phyloP scores from a whole-genome alignment of 2,113 vertebrate genomes.

The Onychostruthus taczanowskii region DNA sequence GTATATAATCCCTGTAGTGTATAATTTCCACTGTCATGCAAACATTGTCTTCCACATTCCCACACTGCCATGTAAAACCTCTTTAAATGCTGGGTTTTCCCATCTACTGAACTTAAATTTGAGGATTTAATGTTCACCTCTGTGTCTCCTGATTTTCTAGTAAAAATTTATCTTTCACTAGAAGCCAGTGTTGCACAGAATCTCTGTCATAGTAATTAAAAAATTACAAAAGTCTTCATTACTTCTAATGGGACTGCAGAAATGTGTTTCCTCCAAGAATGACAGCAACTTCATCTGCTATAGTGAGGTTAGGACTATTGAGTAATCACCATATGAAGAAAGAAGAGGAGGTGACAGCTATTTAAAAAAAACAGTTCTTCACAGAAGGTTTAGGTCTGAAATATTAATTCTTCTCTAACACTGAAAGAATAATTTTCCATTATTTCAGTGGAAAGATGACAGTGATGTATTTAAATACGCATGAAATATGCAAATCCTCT shows the following conservation, averaged over 20 bases:
- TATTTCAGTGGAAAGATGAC: background rate
- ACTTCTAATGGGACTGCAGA: background rate
- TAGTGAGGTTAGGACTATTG: background rate
- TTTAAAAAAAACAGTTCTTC: background rate
- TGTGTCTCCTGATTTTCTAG: background rate
- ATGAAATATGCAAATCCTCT: background rate
- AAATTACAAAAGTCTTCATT: background rate
- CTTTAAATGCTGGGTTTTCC: background rate
- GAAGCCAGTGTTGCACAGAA: background rate
- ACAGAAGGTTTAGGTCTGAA: background rate
- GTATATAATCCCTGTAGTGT: background rate
- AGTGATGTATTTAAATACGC: fast-evolving
- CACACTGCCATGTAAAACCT: background rate
- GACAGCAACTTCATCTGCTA: background rate
- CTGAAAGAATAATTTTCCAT: background rate
- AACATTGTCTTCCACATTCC: background rate
- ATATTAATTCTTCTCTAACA: background rate
- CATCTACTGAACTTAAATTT: background rate
- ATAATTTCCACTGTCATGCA: background rate
- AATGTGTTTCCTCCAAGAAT: background rate
- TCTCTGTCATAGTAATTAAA: background rate
- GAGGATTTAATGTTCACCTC: background rate
- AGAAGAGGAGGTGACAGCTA: background rate
- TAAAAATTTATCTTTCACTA: background rate
- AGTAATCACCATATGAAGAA: background rate